These are phyloP conservation scores for Catharus ustulatus DNA, from an alignment of 2,797 vertebrate species.

Conservation along the genomic window DNA sequence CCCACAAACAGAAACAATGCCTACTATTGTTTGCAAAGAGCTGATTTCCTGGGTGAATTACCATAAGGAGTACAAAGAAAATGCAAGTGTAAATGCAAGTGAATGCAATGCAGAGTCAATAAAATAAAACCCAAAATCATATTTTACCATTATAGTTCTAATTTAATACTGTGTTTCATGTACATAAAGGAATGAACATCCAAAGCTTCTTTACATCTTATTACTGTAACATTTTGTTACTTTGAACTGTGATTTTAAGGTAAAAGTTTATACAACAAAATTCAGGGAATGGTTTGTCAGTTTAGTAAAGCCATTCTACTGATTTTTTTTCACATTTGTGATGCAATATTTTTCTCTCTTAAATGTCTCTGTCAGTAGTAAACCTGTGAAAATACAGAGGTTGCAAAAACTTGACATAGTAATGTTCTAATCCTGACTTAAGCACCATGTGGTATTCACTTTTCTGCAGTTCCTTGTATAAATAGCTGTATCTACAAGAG, in stretches of 20 bases:
- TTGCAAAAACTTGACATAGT: neutral
- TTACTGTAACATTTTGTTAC: neutral
- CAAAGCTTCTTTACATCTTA: neutral
- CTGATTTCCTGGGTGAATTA: neutral
- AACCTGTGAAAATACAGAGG: neutral
- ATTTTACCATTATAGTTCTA: neutral
- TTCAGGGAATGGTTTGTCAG: neutral
- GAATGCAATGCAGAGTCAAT: neutral
- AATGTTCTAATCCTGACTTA: neutral
- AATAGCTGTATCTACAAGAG: neutral
- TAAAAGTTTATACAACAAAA: neutral
- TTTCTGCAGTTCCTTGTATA: neutral
- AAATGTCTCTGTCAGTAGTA: neutral
- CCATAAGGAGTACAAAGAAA: neutral
- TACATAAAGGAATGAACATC: neutral
- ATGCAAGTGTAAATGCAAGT: neutral
- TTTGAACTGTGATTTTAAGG: neutral
- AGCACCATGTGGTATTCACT: neutral
- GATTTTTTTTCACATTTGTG: neutral
- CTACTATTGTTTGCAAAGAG: neutral
- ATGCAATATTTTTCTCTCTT: neutral
- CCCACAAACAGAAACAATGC: neutral
- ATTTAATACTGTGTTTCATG: neutral
- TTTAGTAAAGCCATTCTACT: neutral
- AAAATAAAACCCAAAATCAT: neutral